Evolutionary conservation across 2,888 invertebrate genomes (phyloP), one percentile per base, ranked within the genome.

Genomic region (Microchrysa polita): DNA sequence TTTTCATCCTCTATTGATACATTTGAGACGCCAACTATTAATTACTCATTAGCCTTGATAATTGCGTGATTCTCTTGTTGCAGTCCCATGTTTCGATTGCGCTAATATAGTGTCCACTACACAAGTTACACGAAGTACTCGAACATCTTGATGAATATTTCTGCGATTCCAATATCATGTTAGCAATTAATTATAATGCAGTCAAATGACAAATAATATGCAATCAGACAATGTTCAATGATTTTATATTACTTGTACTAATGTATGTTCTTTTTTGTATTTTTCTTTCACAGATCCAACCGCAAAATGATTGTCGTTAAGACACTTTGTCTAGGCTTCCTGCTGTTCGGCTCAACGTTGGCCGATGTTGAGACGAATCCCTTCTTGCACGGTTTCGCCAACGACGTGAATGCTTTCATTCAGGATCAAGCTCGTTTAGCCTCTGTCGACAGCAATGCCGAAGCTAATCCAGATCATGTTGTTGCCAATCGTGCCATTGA

Each of bases 321-420:
- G 22, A 42, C 60, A 18, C 27, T 67, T 48, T 48, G 53, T 74
- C 53, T 69, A n/a, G 69, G 69, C 12, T 14, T 76, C 27, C 60
- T 76, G 16, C 23, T 75, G 20, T 42, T 71, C 16, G 72, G 73
- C 42, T 61, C 69, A 20, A 55, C 65, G 10, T 74, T 20, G 20
- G 72, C 61, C 22, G 69, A 74, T 67, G 63, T 48, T 42, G 74
- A 76, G 65, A 42, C 22, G 18, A 76, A 76, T 74, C 75, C 75
- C 14, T 76, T 71, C 55, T 52, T 76, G 55, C 74, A 61, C 53
- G 76, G 75, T 48, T 76, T 74, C 67, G 69, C 48, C 44, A 76
- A 76, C 55, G 76, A 76, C 48, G 57, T 73, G 9, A 57, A 73
- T 14, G 73, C 71, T 34, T 76, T 74, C 73, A 18, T 60, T 23